phyloP scores from a whole-genome alignment of 2,113 vertebrate species.

The Strix aluco region DNA sequence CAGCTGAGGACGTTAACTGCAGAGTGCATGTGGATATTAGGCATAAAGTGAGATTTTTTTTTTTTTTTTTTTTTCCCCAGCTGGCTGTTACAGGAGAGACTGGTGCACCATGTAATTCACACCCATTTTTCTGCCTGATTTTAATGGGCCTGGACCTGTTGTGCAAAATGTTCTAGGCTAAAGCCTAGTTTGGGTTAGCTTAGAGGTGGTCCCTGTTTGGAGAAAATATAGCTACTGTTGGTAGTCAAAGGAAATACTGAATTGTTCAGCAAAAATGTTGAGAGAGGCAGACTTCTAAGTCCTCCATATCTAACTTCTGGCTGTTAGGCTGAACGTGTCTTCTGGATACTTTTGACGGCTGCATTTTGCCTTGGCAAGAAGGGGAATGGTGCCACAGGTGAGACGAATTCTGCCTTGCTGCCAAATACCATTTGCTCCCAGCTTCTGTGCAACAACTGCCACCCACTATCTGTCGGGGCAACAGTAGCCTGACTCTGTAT shows the following conservation, averaged over 20 bases:
- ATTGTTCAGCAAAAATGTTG: background rate
- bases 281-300: background rate
- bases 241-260: background rate
- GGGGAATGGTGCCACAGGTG: background rate
- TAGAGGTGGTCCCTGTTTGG: background rate
- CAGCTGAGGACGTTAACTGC: background rate
- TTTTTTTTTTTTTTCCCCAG: background rate
- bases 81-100: background rate
- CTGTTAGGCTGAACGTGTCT: background rate
- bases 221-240: background rate
- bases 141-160: background rate
- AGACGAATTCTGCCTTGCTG: background rate
- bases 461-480: background rate
- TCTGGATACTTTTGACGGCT: background rate
- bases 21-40: background rate
- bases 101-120: background rate
- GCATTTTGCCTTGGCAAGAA: background rate
- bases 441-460: conserved; percentile 52
- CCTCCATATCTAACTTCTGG: background rate
- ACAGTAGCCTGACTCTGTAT: background rate
- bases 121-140: background rate
- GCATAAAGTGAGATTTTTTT: background rate
- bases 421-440: background rate
- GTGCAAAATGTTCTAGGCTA: background rate
- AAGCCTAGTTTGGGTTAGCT: background rate